Percentiles rank a stretch among this genome's conserved stretches.
These are phyloP conservation scores for Porites lobata DNA, from an alignment of 92 coral and sea anemone species.

Conservation along the genomic window DNA sequence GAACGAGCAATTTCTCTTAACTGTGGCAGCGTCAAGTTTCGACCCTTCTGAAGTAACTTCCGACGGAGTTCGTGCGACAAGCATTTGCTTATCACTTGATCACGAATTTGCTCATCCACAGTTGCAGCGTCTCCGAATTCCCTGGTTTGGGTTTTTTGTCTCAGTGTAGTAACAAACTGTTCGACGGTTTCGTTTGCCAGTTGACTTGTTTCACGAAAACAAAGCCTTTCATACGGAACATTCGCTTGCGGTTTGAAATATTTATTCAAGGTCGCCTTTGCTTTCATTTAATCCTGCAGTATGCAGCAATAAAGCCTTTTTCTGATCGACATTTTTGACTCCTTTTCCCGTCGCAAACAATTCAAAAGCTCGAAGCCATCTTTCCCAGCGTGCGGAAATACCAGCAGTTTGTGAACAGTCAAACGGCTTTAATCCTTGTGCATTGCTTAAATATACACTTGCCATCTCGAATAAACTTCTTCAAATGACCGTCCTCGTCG, in stretches of 20 bases:
- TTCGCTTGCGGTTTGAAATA: background rate
- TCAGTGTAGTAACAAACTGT: conserved; percentile 57
- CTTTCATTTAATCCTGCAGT: conserved; percentile 64
- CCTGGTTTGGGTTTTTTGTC: conserved; percentile 51
- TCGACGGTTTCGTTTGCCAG: conserved; percentile 44
- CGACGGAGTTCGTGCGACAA: conserved; percentile 37
- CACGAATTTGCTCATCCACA: conserved; percentile 61
- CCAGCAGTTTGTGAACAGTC: conserved; percentile 50
- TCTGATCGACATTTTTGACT: conserved; percentile 56
- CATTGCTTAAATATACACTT: no score
- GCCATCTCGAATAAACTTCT: no score
- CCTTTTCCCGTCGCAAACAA: conserved; percentile 62
- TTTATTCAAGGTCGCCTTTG: conserved; percentile 47
- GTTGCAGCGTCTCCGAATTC: conserved; percentile 55
- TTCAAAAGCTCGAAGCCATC: conserved; percentile 66
- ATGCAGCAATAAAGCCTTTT: conserved; percentile 66
- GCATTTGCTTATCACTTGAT: conserved; percentile 51
- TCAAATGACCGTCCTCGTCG: no score
- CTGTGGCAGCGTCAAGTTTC: conserved; percentile 38
- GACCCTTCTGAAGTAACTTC: conserved; percentile 50
- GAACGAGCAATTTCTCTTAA: conserved; percentile 37
- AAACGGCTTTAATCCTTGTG: background rate
- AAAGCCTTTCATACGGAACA: conserved; percentile 40
- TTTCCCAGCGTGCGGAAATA: conserved; percentile 54
- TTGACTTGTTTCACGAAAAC: no score